Evolutionary conservation across 2,888 invertebrate species (phyloP), one percentile per base, ranked within the genome.

Genomic region (Polyploca ridens): DNA sequence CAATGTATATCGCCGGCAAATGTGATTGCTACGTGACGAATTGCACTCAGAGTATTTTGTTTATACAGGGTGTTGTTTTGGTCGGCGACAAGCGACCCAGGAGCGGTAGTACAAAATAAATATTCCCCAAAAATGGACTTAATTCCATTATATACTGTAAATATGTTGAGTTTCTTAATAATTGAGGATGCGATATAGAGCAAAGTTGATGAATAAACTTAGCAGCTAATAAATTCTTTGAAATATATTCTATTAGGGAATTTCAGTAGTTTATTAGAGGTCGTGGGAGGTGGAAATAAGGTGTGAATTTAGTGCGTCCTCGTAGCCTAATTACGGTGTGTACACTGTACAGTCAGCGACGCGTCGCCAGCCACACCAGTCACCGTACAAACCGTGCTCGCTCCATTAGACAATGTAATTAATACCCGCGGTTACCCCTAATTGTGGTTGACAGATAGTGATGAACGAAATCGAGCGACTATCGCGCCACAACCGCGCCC

Each of bases 351-450:
- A 87, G 84, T 74, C 69, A 71, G 66, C 13, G 16, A 11, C 8
- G 5, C 33, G 54, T 19, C 46, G 13, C 86, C 79, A 73, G 69
- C 81, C 81, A 83, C 83, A 82, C 81, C 81, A 83, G 83, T 87
- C 84, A 83, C 82, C 79, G 81, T 83, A 83, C 83, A 83, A 89
- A 87, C 87, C 81, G 78, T 82, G 84, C 77, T 78, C 82, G 87
- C 84, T 88, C 91, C 90, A 93, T 93, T 93, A 92, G 90, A 87
- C 90, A 88, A 86, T 90, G 93, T 93, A 93, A 93, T 93, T 89
- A 93, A 93, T 92, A 92, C 89, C 84, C 83, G 84, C 84, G 88
- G 89, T 87, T 87, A 85, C 86, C 88, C 88, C 86, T 90, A 90
- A 92, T 91, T 91, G 90, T 88, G 84, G 85, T 79, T 82, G 86